Conservation (phyloP, 1,140 invertebrate species). For the Hylaeus volcanicus region DNA sequence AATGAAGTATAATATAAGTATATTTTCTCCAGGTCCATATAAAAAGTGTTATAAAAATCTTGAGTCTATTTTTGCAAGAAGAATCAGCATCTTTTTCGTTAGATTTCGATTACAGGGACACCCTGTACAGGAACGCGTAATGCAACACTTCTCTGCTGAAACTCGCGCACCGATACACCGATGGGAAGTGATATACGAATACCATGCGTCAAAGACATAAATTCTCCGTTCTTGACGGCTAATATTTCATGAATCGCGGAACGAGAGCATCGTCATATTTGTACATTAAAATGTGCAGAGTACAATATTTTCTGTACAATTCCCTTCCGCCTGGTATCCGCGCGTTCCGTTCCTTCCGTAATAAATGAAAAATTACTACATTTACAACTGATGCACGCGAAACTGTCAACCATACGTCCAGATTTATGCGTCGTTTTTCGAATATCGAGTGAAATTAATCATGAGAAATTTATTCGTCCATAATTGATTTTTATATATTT, state of each 20-base stretch:
- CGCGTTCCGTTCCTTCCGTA: background rate
- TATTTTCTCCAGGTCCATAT: too few relatives aligned
- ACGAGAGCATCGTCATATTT: conserved; percentile 12
- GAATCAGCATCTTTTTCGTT: too few relatives aligned
- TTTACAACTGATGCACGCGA: background rate
- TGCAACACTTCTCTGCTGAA: conserved; percentile 2
- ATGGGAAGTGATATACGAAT: conserved; percentile 28
- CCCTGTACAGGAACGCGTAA: background rate
- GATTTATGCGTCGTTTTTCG: background rate
- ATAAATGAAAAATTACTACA: conserved; percentile 13
- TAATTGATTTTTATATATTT: background rate
- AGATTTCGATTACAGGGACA: too few relatives aligned
- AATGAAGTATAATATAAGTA: too few relatives aligned
- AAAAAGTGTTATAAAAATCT: too few relatives aligned
- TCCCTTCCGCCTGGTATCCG: background rate
- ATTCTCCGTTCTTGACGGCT: conserved; percentile 19
- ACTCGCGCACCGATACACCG: background rate
- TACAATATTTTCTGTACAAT: conserved; percentile 1
- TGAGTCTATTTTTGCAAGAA: too few relatives aligned
- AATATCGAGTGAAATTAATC: background rate
- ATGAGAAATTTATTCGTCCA: background rate
- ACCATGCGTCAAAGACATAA: conserved; percentile 24
- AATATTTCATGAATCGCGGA: conserved; percentile 32
- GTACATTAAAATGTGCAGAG: conserved; percentile 22
- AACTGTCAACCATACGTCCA: background rate